Evolutionary conservation across 2,113 vertebrate genomes (phyloP).

Genomic region (Sorex fumeus): DNA sequence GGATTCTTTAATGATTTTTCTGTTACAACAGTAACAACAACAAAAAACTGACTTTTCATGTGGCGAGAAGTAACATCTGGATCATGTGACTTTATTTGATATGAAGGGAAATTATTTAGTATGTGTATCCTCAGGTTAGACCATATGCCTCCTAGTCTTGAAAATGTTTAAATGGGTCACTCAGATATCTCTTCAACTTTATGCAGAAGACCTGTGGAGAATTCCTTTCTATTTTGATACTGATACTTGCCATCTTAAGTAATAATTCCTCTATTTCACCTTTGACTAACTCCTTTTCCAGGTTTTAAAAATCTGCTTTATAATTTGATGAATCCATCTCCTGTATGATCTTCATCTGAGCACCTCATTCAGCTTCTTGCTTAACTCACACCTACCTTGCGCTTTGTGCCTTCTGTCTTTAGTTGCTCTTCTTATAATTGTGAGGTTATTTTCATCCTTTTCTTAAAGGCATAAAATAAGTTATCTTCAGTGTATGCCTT

Average conservation of each 20-base stretch:
- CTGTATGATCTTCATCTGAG: constrained; percentile 24
- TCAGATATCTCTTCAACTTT: constrained; percentile 31
- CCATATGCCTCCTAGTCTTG: constrained; percentile 11
- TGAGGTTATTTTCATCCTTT: constrained; percentile 59
- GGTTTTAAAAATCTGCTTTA: not conserved
- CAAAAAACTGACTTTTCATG: not conserved
- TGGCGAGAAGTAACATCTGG: constrained; percentile 21
- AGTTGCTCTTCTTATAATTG: constrained; percentile 45
- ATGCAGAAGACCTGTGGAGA: constrained; percentile 2
- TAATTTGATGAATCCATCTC: not conserved
- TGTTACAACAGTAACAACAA: constrained; percentile 38
- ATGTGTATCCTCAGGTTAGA: not conserved
- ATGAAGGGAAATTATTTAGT: not conserved
- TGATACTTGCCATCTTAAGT: constrained; percentile 10
- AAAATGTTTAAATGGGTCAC: constrained; percentile 7
- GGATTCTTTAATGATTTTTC: constrained; percentile 64
- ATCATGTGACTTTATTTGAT: constrained; percentile 32
- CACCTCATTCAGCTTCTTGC: constrained; percentile 41
- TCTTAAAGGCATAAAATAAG: constrained; percentile 13
- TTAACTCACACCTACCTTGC: not conserved
- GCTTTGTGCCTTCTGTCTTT: constrained; percentile 47
- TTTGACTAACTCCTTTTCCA: constrained; percentile 2
- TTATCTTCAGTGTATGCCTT: not conserved
- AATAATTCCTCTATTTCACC: not conserved
- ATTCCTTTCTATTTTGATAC: constrained; percentile 32